These are phyloP conservation scores for Pilophorus perplexus DNA, from an alignment of 2,888 invertebrate genomes.

Conservation along the genomic window DNA sequence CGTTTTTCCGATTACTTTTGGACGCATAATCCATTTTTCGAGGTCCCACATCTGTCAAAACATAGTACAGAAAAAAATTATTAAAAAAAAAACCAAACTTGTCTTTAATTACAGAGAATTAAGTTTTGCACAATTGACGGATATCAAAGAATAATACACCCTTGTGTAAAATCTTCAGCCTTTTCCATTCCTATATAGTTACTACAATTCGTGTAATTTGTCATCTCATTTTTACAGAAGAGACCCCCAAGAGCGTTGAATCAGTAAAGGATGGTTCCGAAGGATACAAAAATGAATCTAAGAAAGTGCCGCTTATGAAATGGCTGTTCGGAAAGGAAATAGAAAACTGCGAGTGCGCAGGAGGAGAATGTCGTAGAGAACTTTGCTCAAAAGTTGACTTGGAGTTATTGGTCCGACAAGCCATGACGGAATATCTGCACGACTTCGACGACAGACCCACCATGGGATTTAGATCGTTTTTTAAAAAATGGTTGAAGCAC, in stretches of 20 bases:
- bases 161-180: neutral
- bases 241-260: too few species aligned
- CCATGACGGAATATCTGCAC: neutral
- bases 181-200: neutral
- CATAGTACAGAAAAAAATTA: too few species aligned
- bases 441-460: constrained; percentile 4
- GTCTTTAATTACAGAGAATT: too few species aligned
- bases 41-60: too few species aligned
- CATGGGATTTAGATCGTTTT: neutral
- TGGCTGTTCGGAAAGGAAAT: neutral
- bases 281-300: too few species aligned
- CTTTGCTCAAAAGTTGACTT: neutral
- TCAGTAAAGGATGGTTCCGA: too few species aligned
- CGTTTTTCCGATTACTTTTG: too few species aligned
- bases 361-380: neutral
- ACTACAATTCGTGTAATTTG: too few species aligned
- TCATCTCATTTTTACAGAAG: too few species aligned
- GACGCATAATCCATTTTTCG: too few species aligned
- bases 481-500: neutral
- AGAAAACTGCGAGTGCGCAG: neutral
- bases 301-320: constrained; percentile 2
- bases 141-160: too few species aligned
- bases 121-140: neutral
- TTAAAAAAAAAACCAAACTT: too few species aligned
- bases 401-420: neutral